Conservation (phyloP, 2,888 invertebrate species). For the Plagodis pulveraria region DNA sequence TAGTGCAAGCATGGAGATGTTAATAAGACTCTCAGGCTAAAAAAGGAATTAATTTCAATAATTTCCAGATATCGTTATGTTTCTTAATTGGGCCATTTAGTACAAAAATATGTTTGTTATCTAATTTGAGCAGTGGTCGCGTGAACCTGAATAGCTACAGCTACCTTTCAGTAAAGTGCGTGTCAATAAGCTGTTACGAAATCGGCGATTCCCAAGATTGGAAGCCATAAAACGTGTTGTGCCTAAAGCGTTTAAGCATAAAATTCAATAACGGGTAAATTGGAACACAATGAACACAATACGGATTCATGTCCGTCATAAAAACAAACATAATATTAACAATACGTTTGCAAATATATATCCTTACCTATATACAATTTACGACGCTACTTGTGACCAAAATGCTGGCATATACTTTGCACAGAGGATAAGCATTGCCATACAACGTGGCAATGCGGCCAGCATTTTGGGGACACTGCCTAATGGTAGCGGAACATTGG, state of each 20-base stretch:
- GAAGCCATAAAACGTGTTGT: conserved; percentile 46
- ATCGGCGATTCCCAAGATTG: conserved; percentile 46
- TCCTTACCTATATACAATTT: too few relatives aligned
- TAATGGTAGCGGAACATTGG: too few relatives aligned
- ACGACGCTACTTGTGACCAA: too few relatives aligned
- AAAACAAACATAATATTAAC: conserved; percentile 22
- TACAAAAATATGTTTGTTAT: conserved; percentile 1
- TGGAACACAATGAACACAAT: conserved; percentile 35
- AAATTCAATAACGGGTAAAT: conserved; percentile 42
- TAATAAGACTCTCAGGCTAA: too few relatives aligned
- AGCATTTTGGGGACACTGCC: too few relatives aligned
- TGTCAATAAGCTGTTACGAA: conserved; percentile 56
- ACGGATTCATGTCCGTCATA: conserved; percentile 23
- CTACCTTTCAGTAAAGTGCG: conserved; percentile 41
- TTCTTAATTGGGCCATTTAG: too few relatives aligned
- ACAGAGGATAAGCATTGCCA: too few relatives aligned
- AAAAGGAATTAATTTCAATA: too few relatives aligned
- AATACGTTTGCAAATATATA: conserved; percentile 4
- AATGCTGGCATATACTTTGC: too few relatives aligned
- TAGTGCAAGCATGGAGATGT: too few relatives aligned
- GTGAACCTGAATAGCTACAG: conserved; percentile 18
- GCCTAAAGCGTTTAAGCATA: conserved; percentile 42
- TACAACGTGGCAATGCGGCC: too few relatives aligned
- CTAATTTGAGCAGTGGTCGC: conserved; percentile 10
- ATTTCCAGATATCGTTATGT: too few relatives aligned